Base-by-base conservation (phyloP, 1,140 invertebrate genomes). In the Pararge aegeria region DNA sequence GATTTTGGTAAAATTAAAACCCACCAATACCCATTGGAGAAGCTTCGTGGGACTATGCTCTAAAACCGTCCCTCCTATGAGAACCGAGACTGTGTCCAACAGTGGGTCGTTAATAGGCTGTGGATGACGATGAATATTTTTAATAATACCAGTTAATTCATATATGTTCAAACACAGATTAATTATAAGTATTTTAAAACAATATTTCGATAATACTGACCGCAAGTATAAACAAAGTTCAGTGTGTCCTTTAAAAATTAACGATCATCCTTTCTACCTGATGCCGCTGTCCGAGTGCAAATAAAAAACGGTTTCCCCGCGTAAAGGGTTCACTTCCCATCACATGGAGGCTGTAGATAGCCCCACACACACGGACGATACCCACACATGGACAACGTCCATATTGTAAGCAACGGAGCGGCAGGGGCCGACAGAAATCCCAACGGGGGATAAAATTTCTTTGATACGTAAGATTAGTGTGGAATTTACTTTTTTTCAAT, bases 221-320 rank as follows among this genome's bases (percentile, higher is more conserved):
- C 69, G 70, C 66, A 61, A 66, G 72, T 77, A 72, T 77, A 76
- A 83, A 83, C 73, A 84, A 76, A 81, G 80, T 80, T 83, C 79
- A 81, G 73, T 79, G 77, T 84, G 83, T 84, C 83, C 81, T 87
- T 83, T 84, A 86, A 89, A 89, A 89, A 87, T 86, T 87, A 87
- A 89, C 84, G 84, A 89, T 87, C 83, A 87, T 87, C 82, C 82
- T 87, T 86, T 89, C 83, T 89, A 89, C 87, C 87, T 89, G 86
- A 80, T 74, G 80, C 78, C 80, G 84, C 78, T 87, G 83, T 82
- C 83, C 83, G 80, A 89, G 79, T 78, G 83, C 83, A 87, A 89
- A 86, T 87, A 87, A 87, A 89, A 89, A 89, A 89, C 78, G 75
- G 83, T 85, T 86, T 86, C 80, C 75, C 72, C 75, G 72, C 75